These are phyloP conservation scores for Empis stercorea DNA, from an alignment of 2,888 invertebrate genomes.

Conservation along the genomic window DNA sequence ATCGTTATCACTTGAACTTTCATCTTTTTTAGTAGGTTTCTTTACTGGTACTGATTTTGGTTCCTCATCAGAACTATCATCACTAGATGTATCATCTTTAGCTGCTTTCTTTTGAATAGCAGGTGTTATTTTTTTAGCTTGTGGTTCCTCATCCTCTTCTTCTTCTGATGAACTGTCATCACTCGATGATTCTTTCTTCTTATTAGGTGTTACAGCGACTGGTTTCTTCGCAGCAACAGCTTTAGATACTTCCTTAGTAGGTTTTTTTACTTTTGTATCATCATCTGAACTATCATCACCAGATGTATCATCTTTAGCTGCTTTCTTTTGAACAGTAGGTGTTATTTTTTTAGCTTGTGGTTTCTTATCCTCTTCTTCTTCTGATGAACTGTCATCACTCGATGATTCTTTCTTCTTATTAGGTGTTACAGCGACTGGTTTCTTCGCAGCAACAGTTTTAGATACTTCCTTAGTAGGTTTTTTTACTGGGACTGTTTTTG, in stretches of 20 bases:
- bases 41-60: slow-evolving; percentile 1
- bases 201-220: not conserved
- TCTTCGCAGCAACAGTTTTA: not conserved
- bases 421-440: slow-evolving; percentile 9
- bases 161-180: slow-evolving; percentile 8
- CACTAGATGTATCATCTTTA: slow-evolving; percentile 21
- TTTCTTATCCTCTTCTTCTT: slow-evolving; percentile 13
- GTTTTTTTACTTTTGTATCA: too few species aligned
- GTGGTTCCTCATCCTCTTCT: slow-evolving; percentile 13
- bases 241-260: slow-evolving; percentile 11
- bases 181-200: slow-evolving; percentile 12
- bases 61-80: slow-evolving; percentile 31
- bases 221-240: slow-evolving; percentile 1
- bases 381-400: slow-evolving; percentile 30
- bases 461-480: slow-evolving; percentile 12
- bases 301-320: slow-evolving; percentile 12
- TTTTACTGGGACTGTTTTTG: too few species aligned
- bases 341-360: slow-evolving; percentile 16
- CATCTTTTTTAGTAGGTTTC: slow-evolving; percentile 19
- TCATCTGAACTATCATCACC: slow-evolving; percentile 35
- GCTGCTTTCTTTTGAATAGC: slow-evolving; percentile 2
- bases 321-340: slow-evolving; percentile 4
- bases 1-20: slow-evolving; percentile 21
- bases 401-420: slow-evolving; percentile 3
- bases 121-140: slow-evolving; percentile 14